Evolutionary conservation across 2,797 vertebrate genomes (phyloP).

Genomic region (Myotis pilosus): DNA sequence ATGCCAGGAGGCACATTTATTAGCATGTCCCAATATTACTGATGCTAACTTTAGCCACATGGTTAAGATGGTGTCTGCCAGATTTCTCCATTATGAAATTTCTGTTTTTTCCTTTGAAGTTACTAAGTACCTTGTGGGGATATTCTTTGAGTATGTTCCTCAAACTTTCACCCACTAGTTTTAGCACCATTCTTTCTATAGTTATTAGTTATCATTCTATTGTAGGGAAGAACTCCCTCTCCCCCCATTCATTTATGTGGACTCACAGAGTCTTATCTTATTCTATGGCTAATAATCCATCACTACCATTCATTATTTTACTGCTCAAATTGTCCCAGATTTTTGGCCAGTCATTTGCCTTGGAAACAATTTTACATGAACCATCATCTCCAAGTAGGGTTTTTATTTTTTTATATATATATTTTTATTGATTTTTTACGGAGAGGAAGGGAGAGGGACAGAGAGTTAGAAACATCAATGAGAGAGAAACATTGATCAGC

Average conservation of each 20-base stretch:
- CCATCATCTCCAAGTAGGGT: background rate
- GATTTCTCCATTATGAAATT: background rate
- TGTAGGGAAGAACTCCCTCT: background rate
- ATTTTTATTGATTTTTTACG: no score
- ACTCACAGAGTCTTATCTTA: background rate
- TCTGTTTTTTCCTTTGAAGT: background rate
- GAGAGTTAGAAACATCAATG: no score
- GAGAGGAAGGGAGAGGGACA: no score
- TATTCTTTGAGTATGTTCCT: background rate
- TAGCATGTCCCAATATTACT: background rate
- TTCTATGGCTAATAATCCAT: background rate
- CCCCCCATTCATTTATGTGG: background rate
- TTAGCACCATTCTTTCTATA: background rate
- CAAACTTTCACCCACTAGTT: background rate
- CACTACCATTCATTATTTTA: background rate
- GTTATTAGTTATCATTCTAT: background rate
- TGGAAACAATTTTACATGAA: constrained; percentile 17
- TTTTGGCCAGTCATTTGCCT: background rate
- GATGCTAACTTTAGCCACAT: background rate
- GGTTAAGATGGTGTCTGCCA: background rate
- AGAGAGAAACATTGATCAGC: no score
- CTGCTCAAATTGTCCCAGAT: background rate
- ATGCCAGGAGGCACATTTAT: background rate
- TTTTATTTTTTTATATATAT: no score
- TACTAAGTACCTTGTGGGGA: background rate